phyloP scores from a whole-genome alignment of 1,140 invertebrate genomes.

The Leptestheria dahalacensis region DNA sequence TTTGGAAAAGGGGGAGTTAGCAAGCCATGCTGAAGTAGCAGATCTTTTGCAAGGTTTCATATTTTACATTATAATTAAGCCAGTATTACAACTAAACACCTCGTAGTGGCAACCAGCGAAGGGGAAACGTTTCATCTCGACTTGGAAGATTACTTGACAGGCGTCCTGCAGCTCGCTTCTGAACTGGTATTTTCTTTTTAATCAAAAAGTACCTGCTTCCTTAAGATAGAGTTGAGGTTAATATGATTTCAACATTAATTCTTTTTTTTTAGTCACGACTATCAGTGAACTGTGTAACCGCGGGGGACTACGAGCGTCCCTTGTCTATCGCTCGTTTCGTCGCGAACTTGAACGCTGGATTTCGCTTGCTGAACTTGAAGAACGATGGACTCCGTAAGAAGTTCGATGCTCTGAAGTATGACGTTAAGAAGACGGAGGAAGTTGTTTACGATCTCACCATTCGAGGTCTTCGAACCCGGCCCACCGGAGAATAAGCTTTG shows the following conservation, averaged over 20 bases:
- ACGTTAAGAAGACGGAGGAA: slow-evolving; percentile 88
- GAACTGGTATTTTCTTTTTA: slow-evolving; percentile 49
- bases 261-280: slow-evolving; percentile 51
- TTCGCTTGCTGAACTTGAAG: slow-evolving; percentile 74
- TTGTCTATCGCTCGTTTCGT: slow-evolving; percentile 71
- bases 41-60: slow-evolving; percentile 53
- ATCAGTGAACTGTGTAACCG: slow-evolving; percentile 73
- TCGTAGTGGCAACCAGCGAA: slow-evolving; percentile 32
- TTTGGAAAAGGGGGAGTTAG: slow-evolving; percentile 56
- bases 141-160: slow-evolving; percentile 76
- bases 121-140: slow-evolving; percentile 71
- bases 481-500: not conserved
- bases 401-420: slow-evolving; percentile 82
- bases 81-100: too few species aligned
- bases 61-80: slow-evolving; percentile 17
- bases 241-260: slow-evolving; percentile 1
- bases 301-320: slow-evolving; percentile 63
- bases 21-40: slow-evolving; percentile 56
- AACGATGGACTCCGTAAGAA: slow-evolving; percentile 75
- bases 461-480: slow-evolving; percentile 41
- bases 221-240: slow-evolving; percentile 16
- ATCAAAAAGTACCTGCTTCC: slow-evolving; percentile 12
- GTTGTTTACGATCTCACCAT: slow-evolving; percentile 86
- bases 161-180: slow-evolving; percentile 58
- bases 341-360: slow-evolving; percentile 70